These are phyloP conservation scores for Gallinago undulata DNA, from an alignment of 2,113 vertebrate genomes.

Conservation along the genomic window DNA sequence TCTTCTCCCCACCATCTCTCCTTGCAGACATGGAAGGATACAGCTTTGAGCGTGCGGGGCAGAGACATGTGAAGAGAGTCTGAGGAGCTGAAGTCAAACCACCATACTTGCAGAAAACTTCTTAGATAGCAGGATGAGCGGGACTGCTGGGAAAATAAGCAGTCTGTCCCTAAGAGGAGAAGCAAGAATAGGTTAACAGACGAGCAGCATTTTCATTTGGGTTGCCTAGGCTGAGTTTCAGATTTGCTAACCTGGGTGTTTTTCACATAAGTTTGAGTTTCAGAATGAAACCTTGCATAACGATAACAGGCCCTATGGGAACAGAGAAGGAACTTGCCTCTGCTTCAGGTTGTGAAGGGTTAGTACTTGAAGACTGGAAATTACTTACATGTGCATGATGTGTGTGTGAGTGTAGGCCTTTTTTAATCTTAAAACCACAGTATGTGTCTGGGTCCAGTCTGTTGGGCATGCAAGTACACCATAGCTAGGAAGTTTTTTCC, in stretches of 20 bases:
- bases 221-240: not conserved
- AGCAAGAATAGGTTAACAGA: not conserved
- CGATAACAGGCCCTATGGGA: not conserved
- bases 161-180: not conserved
- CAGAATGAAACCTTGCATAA: not conserved
- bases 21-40: not conserved
- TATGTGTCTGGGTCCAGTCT: not conserved
- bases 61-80: not conserved
- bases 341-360: not conserved
- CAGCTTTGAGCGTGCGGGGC: rapidly evolving
- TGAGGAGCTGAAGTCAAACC: not conserved
- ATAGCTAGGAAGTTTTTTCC: not conserved
- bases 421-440: not conserved
- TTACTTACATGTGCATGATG: not conserved
- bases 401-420: not conserved
- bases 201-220: not conserved
- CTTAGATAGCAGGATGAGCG: not conserved
- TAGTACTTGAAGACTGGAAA: not conserved
- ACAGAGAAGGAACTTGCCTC: not conserved
- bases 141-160: not conserved
- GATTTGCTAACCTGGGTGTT: not conserved
- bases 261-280: constrained; percentile 1
- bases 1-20: not conserved
- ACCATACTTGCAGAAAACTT: not conserved
- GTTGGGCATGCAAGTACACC: not conserved